Base-by-base conservation (phyloP, 2,888 invertebrate genomes). In the Zaprionus bogoriensis region DNA sequence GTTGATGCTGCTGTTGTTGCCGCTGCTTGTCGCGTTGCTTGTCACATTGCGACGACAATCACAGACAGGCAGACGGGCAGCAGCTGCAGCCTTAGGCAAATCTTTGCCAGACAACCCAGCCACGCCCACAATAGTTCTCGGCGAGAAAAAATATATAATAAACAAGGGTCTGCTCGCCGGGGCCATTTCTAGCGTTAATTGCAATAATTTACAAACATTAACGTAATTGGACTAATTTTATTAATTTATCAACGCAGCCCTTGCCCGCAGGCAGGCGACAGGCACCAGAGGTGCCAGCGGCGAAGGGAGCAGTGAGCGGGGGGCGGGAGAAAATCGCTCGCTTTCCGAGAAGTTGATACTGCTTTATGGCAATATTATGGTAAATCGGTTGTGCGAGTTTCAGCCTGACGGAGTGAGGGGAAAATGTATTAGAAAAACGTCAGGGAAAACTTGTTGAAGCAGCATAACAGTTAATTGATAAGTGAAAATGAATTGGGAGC, bases 1-100 rank as follows among this genome's bases (percentile, higher is more conserved):
- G 32, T 32, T 32, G 32, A 28, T 5, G 27, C 19, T 19, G 25
- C 38, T 38, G 27, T n/a, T 19, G 7, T 28, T 22, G 22, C 7
- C 38, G 39, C 48, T 39, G 51, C 44, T 20, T 27, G 28, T n/a
- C 17, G 38, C 42, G 64, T 59, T 17, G 48, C 59, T 14, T 59
- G 64, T 60, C 64, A 60, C 12, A 54, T 38, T 36, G 54, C 59
- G 44, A 64, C 50, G 41, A 54, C 38, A 64, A 36, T 52, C 2
- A 27, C 36, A 27, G 55, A 52, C 52, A 32, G 17, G 14, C 61
- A 28, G 7, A n/a, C 32, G 6, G 10, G 50, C 17, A 47, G 30
- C 63, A 54, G 45, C 39, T 54, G 53, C 48, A 50, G 17, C 25
- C 38, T 22, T 12, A 32, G 5, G 28, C 22, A 20, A 25, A 28